Conservation (phyloP, 1,140 invertebrate species). For the Brachionus sp. region DNA sequence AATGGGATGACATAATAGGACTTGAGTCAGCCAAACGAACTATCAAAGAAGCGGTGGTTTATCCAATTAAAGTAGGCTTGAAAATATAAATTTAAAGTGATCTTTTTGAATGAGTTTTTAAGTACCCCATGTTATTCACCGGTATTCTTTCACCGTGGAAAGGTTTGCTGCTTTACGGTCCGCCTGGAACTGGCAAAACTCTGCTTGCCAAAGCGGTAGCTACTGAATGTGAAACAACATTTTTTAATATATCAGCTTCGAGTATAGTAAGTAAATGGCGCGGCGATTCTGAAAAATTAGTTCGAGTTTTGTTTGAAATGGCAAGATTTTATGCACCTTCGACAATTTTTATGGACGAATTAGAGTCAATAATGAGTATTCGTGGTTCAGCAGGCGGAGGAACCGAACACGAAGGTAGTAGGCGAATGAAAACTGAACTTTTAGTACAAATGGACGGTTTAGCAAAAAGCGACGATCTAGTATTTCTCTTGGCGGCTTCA, state of each 20-base stretch:
- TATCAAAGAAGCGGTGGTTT: constrained; percentile 77
- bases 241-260: constrained; percentile 85
- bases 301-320: constrained; percentile 67
- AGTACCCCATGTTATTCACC: constrained; percentile 77
- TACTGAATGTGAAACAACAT: constrained; percentile 75
- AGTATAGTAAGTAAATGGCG: constrained; percentile 86
- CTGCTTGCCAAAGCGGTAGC: constrained; percentile 81
- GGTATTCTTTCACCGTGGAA: constrained; percentile 77
- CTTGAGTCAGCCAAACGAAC: constrained; percentile 62
- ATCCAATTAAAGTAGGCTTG: constrained; percentile 67
- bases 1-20: constrained; percentile 66
- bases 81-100: no score
- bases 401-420: constrained; percentile 64
- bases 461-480: constrained; percentile 63
- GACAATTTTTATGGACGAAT: constrained; percentile 63
- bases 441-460: constrained; percentile 74
- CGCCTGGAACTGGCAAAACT: constrained; percentile 80
- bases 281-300: constrained; percentile 87
- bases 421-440: constrained; percentile 67
- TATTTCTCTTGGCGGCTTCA: constrained; percentile 81
- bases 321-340: constrained; percentile 62
- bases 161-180: constrained; percentile 77
- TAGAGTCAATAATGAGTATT: constrained; percentile 63
- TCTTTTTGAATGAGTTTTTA: not conserved
- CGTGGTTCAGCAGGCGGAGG: constrained; percentile 56